These are phyloP conservation scores for Drosophila chauvacae DNA, from an alignment of 1,140 invertebrate genomes.

Conservation along the genomic window DNA sequence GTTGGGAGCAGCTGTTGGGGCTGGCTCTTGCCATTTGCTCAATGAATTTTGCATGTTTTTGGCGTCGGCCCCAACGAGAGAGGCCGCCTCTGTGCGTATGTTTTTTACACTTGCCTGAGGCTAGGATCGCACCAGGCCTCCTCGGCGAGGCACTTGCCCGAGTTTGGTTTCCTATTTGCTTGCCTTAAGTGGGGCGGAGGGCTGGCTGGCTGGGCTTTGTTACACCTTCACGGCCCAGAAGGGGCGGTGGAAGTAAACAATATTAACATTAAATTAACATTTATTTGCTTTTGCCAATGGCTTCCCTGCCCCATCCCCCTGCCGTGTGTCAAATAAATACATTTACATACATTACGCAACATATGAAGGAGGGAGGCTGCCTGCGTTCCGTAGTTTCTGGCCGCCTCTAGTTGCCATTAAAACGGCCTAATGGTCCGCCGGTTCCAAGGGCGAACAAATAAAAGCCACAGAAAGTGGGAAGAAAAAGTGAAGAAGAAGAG, in stretches of 20 bases:
- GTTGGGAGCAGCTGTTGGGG: slow-evolving; percentile 49
- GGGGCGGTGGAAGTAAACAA: slow-evolving; percentile 55
- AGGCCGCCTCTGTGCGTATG: slow-evolving; percentile 3
- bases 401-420: slow-evolving; percentile 39
- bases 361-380: slow-evolving; percentile 34
- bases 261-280: slow-evolving; percentile 81
- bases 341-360: slow-evolving; percentile 76
- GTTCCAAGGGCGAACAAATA: slow-evolving; percentile 22
- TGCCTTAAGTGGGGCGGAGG: neutral
- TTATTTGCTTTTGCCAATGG: slow-evolving; percentile 70
- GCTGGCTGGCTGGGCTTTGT: slow-evolving; percentile 25
- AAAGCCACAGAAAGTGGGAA: slow-evolving; percentile 22
- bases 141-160: slow-evolving; percentile 7
- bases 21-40: slow-evolving; percentile 42
- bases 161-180: slow-evolving; percentile 45
- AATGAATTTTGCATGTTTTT: slow-evolving; percentile 76
- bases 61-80: slow-evolving; percentile 1
- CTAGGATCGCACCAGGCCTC: slow-evolving; percentile 1
- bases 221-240: slow-evolving; percentile 51
- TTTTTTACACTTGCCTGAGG: slow-evolving; percentile 38
- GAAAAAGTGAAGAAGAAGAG: neutral
- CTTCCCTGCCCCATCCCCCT: neutral
- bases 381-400: slow-evolving; percentile 20
- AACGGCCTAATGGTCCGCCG: slow-evolving; percentile 32
- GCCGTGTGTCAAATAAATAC: slow-evolving; percentile 63